Base-by-base conservation (phyloP, 1,140 invertebrate species). In the Drosophila novamexicana region DNA sequence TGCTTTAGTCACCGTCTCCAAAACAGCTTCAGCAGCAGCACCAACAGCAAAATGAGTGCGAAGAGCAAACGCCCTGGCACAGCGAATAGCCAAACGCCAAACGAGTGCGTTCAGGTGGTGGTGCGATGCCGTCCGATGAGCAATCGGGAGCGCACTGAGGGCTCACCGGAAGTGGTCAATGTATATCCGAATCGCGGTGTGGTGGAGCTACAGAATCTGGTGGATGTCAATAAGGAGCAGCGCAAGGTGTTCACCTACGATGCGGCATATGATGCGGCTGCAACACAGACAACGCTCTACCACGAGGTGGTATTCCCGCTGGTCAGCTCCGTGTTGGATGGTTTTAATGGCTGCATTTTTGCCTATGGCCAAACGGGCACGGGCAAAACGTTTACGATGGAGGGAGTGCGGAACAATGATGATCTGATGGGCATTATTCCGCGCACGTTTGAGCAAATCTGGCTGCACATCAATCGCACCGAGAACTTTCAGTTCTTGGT, bases 271-370 rank as follows among this genome's bases (percentile, higher is more conserved):
- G 97, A 98, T 93, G 94, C 84, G 79, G 95, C 94, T 83, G 97
- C 98, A 1, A 96, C 95, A 64, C 99, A 99, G 92, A 95, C 97
- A 79, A 97, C 98, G 71, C 93, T 99, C 1, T 99, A 99, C 93
- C 97, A 99, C 93, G 98, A 99, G 93, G 94, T 94, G 82, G 94
- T 99, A 34, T 95, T 97, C 39, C 97, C 98, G 0, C 93, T 99
- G 70, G 98, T 99, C n/a, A 96, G 98, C 70, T 98, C 97, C 8
- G 98, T 99, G 1, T 94, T 99, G 22, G 97, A 96, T 84, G 98
- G 98, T 6, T 99, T 98, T 93, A 99, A 99, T 93, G 98, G 98
- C 12, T 99, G 98, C 71, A 98, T 99, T 64, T 99, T 99, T 93
- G 98, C 98, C 0, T 99, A 99, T 93, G 98, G 98, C 0, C 98